Percentiles rank a stretch among this genome's conserved stretches.
phyloP scores from a whole-genome alignment of 2,797 vertebrate species.

The Gallinago stenura region DNA sequence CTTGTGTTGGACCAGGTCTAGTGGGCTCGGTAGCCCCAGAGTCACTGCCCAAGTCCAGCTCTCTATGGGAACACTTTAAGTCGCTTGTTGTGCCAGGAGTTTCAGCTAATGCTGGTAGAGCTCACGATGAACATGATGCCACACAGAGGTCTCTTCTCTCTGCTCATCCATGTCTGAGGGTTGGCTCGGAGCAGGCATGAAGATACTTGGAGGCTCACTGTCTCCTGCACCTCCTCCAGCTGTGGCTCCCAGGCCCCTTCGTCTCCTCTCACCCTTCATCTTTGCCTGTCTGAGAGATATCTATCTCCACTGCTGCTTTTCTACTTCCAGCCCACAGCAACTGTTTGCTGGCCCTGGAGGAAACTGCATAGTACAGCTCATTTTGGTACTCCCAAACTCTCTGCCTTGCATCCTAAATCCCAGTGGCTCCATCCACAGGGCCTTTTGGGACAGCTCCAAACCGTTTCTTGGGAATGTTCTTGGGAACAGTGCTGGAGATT shows the following conservation, averaged over 20 bases:
- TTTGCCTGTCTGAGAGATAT: not conserved
- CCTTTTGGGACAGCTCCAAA: not conserved
- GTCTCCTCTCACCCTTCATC: not conserved
- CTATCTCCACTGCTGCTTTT: not conserved
- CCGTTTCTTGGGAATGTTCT: not conserved
- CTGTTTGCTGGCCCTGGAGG: not conserved
- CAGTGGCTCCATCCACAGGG: not conserved
- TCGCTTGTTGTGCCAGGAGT: rapidly evolving
- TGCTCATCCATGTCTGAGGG: rapidly evolving
- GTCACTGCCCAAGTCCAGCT: not conserved
- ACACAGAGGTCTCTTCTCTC: not conserved
- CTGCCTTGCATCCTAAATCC: not conserved
- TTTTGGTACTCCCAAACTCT: not conserved
- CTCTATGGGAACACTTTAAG: not conserved
- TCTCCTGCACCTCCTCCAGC: not conserved
- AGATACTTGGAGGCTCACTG: rapidly evolving
- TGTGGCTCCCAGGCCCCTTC: not conserved
- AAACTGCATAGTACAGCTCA: not conserved
- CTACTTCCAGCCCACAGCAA: not conserved
- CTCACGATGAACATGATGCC: not conserved
- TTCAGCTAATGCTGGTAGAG: not conserved
- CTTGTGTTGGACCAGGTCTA: not conserved
- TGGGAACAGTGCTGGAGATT: rapidly evolving
- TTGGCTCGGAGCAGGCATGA: not conserved
- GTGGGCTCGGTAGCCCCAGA: not conserved